Evolutionary conservation across 2,888 invertebrate genomes (phyloP).

Genomic region (Tuta absoluta): DNA sequence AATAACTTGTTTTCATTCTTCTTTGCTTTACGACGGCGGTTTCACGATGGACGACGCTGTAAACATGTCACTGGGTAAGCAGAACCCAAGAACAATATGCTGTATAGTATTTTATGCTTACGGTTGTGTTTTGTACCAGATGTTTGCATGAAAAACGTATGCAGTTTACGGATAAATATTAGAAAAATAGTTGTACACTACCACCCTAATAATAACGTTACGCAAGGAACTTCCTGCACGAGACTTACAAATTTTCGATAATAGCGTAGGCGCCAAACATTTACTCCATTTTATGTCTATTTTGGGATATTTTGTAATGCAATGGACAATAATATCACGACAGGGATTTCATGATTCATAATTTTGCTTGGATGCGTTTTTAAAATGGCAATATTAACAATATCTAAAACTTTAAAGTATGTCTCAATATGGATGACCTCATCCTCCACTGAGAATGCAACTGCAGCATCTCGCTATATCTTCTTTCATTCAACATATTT

Average conservation of each 20-base stretch:
- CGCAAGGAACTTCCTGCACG: not conserved
- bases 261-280: conserved; percentile 24
- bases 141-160: not conserved
- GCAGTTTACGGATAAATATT: not conserved
- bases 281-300: conserved; percentile 22
- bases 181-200: not conserved
- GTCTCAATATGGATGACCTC: too few species aligned
- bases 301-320: conserved; percentile 19
- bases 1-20: not conserved
- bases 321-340: not conserved
- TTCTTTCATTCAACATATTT: too few species aligned
- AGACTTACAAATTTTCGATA: not conserved
- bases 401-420: not conserved
- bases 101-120: conserved; percentile 23
- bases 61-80: conserved; percentile 72
- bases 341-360: not conserved
- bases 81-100: conserved; percentile 10
- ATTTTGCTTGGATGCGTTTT: not conserved
- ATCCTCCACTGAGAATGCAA: too few species aligned
- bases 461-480: too few species aligned
- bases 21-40: not conserved
- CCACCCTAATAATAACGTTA: not conserved
- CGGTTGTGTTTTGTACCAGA: not conserved
- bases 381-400: not conserved
- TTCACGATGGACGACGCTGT: conserved; percentile 63